These are phyloP conservation scores for Corythoichthys haematopterus DNA, from an alignment of 2,113 vertebrate genomes.

Conservation along the genomic window DNA sequence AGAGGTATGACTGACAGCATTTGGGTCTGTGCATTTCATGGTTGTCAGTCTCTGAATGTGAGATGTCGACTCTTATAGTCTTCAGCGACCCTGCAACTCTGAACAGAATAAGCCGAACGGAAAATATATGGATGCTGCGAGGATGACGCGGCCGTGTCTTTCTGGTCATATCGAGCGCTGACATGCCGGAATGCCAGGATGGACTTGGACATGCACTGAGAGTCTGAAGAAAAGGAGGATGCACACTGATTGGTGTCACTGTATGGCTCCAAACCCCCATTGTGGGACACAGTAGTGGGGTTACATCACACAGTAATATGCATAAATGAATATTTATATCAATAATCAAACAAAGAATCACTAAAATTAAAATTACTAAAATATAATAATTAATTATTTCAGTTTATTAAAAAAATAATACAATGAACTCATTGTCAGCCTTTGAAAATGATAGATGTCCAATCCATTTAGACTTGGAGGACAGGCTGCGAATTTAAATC, in stretches of 20 bases:
- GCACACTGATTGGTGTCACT: slow-evolving; percentile 67
- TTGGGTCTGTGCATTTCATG: background rate
- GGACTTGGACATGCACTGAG: slow-evolving; percentile 46
- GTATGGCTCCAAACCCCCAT: slow-evolving; percentile 53
- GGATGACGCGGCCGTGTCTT: slow-evolving; percentile 6
- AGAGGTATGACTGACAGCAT: background rate
- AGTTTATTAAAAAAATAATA: no score
- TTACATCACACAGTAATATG: background rate
- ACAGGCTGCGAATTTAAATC: no score
- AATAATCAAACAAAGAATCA: no score
- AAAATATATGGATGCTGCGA: background rate
- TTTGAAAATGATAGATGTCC: no score
- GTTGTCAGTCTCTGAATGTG: background rate
- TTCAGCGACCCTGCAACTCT: background rate
- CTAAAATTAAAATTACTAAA: no score
- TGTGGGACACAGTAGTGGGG: background rate
- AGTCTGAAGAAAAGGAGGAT: slow-evolving; percentile 68
- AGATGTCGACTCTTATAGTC: background rate
- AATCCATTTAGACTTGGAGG: no score
- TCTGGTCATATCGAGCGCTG: slow-evolving; percentile 47
- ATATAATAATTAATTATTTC: no score
- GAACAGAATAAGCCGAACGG: background rate
- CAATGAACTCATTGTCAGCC: no score
- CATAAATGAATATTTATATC: background rate
- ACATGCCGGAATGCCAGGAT: slow-evolving; percentile 70